Evolutionary conservation across 1,140 invertebrate species (phyloP), one percentile per base, ranked within the genome.

Genomic region (Cotesia chilonis): DNA sequence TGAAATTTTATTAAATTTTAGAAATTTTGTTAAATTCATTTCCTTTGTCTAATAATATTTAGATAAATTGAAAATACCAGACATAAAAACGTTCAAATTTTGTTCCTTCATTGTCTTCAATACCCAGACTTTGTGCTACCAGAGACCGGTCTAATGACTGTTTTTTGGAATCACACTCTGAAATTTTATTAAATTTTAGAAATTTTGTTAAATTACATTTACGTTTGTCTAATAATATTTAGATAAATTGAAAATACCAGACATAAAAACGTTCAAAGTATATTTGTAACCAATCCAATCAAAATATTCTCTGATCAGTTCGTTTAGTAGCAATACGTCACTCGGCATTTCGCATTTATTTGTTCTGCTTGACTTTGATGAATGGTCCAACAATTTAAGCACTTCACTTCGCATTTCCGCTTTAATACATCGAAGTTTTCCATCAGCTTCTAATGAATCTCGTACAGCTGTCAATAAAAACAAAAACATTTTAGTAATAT

Each of bases 201-300:
- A 68, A 54, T 51, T 70, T 64, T 1, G 2, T 28, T 2, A 28
- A 28, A 28, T 28, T 2, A 28, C 28, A 28, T 28, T 28, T 28
- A 28, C 17, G 17, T 17, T 1, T 17, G 17, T 2, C 28, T 28
- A 28, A 28, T n/a, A 38, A 37, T 61, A 38, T 36, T 57, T 0
- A 55, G 36, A 12, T 35, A 36, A 36, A 52, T 51, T 7, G 0
- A 5, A 47, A 67, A 68, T 77, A 88, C 87, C 87, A 77, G 85
- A 77, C n/a, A 76, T 68, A 68, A 88, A 79, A 38, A 87, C 81
- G 35, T 75, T 83, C 0, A 82, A 78, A 4, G 85, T 84, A 59
- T 87, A 88, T 51, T 84, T 85, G 68, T 87, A 88, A 38, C 85
- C 87, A 76, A 84, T 86, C 87, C 87, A 88, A 66, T 88, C 83